Percentiles rank a stretch among this genome's conserved stretches.
Evolutionary conservation across 92 coral and sea anemone genomes (phyloP).

Genomic region (Actinostola sp.): DNA sequence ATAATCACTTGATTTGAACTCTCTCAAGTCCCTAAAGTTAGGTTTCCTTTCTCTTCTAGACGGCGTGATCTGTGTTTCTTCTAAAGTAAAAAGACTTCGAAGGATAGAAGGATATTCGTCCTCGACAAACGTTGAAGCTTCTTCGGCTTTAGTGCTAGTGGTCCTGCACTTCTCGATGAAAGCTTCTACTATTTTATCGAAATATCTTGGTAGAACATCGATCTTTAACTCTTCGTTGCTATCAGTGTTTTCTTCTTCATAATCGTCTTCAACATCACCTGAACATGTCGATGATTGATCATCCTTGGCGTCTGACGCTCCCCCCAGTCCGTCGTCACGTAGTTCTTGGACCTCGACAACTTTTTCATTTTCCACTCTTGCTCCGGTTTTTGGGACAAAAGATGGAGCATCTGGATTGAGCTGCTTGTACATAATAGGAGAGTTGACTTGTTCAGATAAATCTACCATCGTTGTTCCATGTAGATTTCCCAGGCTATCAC

Average conservation of each 20-base stretch:
- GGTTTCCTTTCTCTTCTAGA: background rate
- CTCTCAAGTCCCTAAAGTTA: background rate
- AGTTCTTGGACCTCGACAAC: background rate
- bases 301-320: background rate
- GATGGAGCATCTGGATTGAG: slow-evolving; percentile 74
- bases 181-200: slow-evolving; percentile 77
- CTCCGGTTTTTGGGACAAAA: slow-evolving; percentile 53
- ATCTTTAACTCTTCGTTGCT: background rate
- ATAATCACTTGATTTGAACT: background rate
- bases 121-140: slow-evolving; percentile 22
- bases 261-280: background rate
- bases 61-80: background rate
- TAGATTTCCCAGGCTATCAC: slow-evolving; percentile 52
- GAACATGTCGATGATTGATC: slow-evolving; percentile 3
- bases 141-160: slow-evolving; percentile 31
- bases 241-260: background rate
- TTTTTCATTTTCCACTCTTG: background rate
- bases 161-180: slow-evolving; percentile 60
- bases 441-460: slow-evolving; percentile 51
- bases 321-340: background rate
- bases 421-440: slow-evolving; percentile 8
- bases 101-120: slow-evolving; percentile 57
- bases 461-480: slow-evolving; percentile 63
- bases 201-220: slow-evolving; percentile 45
- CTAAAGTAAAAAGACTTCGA: background rate